Evolutionary conservation across 2,797 vertebrate genomes (phyloP).

Genomic region (Oreortyx pictus): DNA sequence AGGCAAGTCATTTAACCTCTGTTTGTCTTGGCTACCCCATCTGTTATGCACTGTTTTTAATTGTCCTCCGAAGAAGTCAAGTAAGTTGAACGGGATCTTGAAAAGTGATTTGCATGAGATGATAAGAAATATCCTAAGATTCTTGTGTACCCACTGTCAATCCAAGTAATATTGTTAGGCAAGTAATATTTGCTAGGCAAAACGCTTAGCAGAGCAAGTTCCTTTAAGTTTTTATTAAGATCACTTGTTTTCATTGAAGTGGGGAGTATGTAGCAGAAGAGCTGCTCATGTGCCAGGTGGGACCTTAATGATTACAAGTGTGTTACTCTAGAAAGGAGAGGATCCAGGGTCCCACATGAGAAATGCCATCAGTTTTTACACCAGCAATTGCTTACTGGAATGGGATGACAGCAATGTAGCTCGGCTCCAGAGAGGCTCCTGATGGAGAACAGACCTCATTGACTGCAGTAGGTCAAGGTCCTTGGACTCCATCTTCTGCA

Average conservation of each 20-base stretch:
- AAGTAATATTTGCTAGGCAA: not conserved
- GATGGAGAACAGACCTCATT: not conserved
- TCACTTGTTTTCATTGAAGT: not conserved
- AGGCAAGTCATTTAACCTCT: slow-evolving; percentile 70
- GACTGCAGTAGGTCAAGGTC: not conserved
- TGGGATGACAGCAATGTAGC: not conserved
- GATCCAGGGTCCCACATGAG: not conserved
- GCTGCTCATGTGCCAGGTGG: not conserved
- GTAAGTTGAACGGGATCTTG: slow-evolving; percentile 30
- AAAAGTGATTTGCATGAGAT: slow-evolving; percentile 28
- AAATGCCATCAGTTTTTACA: accelerated
- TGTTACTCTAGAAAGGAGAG: not conserved
- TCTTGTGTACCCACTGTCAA: slow-evolving; percentile 4
- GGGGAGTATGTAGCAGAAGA: not conserved
- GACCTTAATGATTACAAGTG: not conserved
- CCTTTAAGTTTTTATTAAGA: not conserved
- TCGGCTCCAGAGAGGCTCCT: not conserved
- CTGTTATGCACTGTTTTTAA: slow-evolving; percentile 54
- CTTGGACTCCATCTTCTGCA: not conserved
- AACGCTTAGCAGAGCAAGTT: not conserved
- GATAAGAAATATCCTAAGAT: slow-evolving; percentile 9
- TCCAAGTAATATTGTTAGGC: not conserved
- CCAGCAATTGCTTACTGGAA: not conserved
- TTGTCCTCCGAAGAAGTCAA: slow-evolving; percentile 53
- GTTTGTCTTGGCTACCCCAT: slow-evolving; percentile 64